Evolutionary conservation across 2,888 invertebrate species (phyloP).

Genomic region (Drosophila mimica): DNA sequence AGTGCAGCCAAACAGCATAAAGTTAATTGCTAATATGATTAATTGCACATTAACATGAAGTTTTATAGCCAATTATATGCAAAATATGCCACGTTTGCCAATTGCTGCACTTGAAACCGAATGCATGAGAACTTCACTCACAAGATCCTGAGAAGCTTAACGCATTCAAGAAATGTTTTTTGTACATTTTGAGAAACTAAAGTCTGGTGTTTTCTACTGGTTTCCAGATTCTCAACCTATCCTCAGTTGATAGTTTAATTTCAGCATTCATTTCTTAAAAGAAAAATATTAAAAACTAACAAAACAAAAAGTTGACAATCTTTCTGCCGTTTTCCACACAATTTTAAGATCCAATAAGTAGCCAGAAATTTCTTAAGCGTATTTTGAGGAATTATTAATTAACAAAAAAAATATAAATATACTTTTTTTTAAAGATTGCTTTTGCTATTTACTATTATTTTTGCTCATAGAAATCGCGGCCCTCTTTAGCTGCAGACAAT

Average conservation of each 20-base stretch:
- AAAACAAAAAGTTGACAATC: no score
- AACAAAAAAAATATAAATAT: not conserved
- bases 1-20: slow-evolving; percentile 75
- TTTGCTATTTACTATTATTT: slow-evolving; percentile 15
- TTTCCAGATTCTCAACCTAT: not conserved
- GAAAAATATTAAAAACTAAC: not conserved
- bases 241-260: not conserved
- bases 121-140: slow-evolving; percentile 56
- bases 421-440: not conserved
- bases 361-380: not conserved
- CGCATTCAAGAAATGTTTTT: not conserved
- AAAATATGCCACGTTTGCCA: slow-evolving; percentile 75
- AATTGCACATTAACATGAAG: slow-evolving; percentile 84
- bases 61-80: slow-evolving; percentile 83
- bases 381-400: not conserved
- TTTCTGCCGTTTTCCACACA: no score
- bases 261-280: not conserved
- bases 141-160: slow-evolving; percentile 6
- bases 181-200: not conserved
- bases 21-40: slow-evolving; percentile 84
- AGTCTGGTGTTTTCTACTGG: not conserved
- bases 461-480: not conserved
- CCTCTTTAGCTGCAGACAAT: slow-evolving; percentile 33
- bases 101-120: slow-evolving; percentile 53
- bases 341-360: no score